Evolutionary conservation across 2,113 vertebrate genomes (phyloP).

Genomic region (Mastomys coucha): DNA sequence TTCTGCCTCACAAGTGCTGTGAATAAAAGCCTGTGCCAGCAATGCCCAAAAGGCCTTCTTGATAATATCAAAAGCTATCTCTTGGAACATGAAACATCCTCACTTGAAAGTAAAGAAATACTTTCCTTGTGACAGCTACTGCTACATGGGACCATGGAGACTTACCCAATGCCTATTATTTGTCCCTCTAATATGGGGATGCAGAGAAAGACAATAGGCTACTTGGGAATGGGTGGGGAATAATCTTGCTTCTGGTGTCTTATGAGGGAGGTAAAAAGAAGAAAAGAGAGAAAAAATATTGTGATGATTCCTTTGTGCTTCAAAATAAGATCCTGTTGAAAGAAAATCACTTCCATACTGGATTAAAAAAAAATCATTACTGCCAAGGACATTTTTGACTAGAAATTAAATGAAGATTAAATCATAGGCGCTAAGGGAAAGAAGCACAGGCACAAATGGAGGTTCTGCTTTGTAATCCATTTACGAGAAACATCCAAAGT

Average conservation of each 20-base stretch:
- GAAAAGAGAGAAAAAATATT: neutral
- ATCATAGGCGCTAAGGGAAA: conserved; percentile 1
- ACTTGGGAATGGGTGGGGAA: neutral
- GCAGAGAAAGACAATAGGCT: neutral
- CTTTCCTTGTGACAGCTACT: neutral
- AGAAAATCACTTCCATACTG: conserved; percentile 35
- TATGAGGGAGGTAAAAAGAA: neutral
- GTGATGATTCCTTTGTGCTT: neutral
- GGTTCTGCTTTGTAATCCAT: neutral
- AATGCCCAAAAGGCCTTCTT: neutral
- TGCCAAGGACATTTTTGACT: conserved; percentile 70
- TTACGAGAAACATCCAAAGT: conserved; percentile 46
- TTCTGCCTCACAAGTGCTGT: neutral
- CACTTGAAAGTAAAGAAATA: neutral
- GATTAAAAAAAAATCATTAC: conserved; percentile 30
- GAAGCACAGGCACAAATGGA: neutral
- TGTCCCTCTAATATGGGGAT: neutral
- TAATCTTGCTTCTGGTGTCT: neutral
- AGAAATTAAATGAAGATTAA: conserved; percentile 72
- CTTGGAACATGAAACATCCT: neutral
- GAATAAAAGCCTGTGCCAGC: neutral
- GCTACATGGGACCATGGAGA: too few species aligned
- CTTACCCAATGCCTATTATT: too few species aligned
- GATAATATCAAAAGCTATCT: neutral
- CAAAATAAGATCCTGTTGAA: neutral